Evolutionary conservation across 2,797 vertebrate species (phyloP).

Genomic region (Squalus acanthias): DNA sequence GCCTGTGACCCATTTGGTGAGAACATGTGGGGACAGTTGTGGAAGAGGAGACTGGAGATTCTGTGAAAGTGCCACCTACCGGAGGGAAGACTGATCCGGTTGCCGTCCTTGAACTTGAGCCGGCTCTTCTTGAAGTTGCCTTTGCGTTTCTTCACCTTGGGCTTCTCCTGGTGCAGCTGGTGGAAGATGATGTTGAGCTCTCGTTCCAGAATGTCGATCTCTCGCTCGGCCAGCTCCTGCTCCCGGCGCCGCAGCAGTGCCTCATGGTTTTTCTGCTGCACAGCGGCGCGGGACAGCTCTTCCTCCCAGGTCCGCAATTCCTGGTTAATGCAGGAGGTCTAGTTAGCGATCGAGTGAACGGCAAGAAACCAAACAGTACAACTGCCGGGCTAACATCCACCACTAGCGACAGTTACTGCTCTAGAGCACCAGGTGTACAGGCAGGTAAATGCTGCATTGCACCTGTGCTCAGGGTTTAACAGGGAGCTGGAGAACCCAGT

Average conservation of each 20-base stretch:
- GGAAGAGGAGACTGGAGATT: not conserved
- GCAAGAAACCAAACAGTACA: not conserved
- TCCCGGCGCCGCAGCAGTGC: slow-evolving; percentile 81
- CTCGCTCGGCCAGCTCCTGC: slow-evolving; percentile 87
- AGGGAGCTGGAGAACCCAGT: not conserved
- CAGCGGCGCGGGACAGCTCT: slow-evolving; percentile 80
- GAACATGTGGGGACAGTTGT: not conserved
- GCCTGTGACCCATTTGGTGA: not conserved
- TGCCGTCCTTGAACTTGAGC: slow-evolving; percentile 85
- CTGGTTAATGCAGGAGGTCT: slow-evolving; percentile 50
- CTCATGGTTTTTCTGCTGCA: slow-evolving; percentile 94
- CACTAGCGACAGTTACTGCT: not conserved
- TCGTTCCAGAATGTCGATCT: slow-evolving; percentile 91
- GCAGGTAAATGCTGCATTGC: not conserved
- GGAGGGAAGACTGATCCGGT: slow-evolving; percentile 90
- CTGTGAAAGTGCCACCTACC: slow-evolving; percentile 57
- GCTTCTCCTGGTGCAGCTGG: slow-evolving; percentile 93
- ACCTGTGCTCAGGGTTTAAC: not conserved
- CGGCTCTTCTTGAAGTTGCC: slow-evolving; percentile 88
- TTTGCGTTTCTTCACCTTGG: slow-evolving; percentile 85
- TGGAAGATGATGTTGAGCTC: slow-evolving; percentile 97
- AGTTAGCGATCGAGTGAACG: not conserved
- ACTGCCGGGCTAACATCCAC: not conserved
- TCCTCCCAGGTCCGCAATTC: slow-evolving; percentile 95
- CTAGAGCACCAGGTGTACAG: not conserved